Base-by-base conservation (phyloP, 2,113 vertebrate genomes). In the Anolis carolinensis region DNA sequence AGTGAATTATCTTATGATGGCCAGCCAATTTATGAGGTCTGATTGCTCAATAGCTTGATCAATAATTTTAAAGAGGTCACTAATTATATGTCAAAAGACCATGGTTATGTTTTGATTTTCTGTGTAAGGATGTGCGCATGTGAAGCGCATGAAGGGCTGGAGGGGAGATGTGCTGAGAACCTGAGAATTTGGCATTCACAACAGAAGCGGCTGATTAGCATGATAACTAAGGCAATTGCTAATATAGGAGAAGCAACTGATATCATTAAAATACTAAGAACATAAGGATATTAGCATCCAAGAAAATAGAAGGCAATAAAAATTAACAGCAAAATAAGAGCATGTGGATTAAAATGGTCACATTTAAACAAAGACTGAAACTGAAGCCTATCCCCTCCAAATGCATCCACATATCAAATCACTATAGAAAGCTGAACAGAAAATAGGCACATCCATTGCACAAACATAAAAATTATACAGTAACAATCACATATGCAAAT, bases 11-110 rank as follows among this genome's bases (percentile, higher is more conserved):
- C 48, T 10, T 27, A 67, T 55, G 5, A 1, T 55, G 85, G 88
- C 32, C 21, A 50, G 75, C 73, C 21, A 3, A 27, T 90, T 86
- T 78, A 25, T n/a, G 65, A 84, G 81, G 52, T 65, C 39, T 75
- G 65, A 20, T 39, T 82, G 84, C 80, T 83, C 81, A 36, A 62
- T 80, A 87, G 68, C 23, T 89, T 68, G 16, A 85, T 84, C 84
- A 89, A 79, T 87, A 90, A 18, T 79, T 90, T 79, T 34, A 80
- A 87, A 34, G 32, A 62, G 77, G 34, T 84, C 5, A 70, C 80
- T 76, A 85, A 89, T 68, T 59, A 68, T 10, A 88, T 85, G 39
- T 30, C 48, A 73, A 13, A 48, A 70, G 48, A 74, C 16, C 84
- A 59, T 21, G 79, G 82, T 68, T 70, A 3, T 44, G 59, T 50